phyloP scores from a whole-genome alignment of 2,797 vertebrate genomes.

The Sebastes iracundus region DNA sequence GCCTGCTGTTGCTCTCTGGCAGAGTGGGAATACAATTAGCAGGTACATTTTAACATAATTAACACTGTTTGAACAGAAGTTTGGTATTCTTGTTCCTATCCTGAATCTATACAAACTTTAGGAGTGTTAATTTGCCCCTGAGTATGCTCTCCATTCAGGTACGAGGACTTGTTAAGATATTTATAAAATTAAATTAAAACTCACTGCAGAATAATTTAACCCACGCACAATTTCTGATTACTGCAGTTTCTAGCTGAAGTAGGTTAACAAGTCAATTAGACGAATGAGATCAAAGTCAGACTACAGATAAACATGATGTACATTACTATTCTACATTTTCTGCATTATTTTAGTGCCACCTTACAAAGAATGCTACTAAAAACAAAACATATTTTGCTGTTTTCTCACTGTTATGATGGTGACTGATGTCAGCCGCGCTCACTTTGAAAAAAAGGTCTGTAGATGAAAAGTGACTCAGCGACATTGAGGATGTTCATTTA shows the following conservation, averaged over 20 bases:
- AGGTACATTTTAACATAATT: constrained; percentile 16
- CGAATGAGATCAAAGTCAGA: constrained; percentile 1
- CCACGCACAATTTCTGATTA: constrained; percentile 2
- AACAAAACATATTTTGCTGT: too few relatives aligned
- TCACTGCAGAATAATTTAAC: not conserved
- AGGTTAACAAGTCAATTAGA: constrained; percentile 19
- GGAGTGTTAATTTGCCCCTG: constrained; percentile 7
- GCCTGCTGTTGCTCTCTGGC: not conserved
- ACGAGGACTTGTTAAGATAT: not conserved
- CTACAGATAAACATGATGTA: not conserved
- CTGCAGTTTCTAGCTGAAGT: not conserved
- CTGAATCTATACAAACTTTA: not conserved
- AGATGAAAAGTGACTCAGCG: not conserved
- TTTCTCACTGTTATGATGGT: not conserved
- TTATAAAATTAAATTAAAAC: constrained; percentile 1
- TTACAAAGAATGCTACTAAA: not conserved
- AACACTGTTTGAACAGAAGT: not conserved
- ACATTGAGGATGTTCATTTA: not conserved
- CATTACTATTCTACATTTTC: not conserved
- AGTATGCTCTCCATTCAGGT: not conserved
- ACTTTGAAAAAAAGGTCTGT: not conserved
- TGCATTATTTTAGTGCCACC: not conserved
- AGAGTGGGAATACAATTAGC: not conserved
- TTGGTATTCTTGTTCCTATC: not conserved
- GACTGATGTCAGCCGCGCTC: not conserved